Evolutionary conservation across 2,888 invertebrate species (phyloP).

Genomic region (Agonopterix alstromeriana): DNA sequence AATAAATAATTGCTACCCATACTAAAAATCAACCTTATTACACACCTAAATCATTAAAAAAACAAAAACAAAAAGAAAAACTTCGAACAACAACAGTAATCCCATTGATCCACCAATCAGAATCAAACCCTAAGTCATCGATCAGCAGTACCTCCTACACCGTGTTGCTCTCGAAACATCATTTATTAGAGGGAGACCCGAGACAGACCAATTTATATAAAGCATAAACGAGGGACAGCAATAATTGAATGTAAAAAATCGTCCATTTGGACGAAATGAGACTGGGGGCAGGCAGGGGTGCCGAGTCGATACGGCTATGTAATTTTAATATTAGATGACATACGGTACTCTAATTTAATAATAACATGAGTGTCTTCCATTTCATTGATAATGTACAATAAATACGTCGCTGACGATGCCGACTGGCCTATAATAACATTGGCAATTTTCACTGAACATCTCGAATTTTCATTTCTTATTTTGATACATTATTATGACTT

Average conservation of each 20-base stretch:
- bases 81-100: neutral
- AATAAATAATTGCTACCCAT: too few species aligned
- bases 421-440: too few species aligned
- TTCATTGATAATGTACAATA: too few species aligned
- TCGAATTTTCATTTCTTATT: too few species aligned
- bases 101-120: conserved; percentile 34
- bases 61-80: too few species aligned
- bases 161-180: conserved; percentile 45
- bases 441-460: too few species aligned
- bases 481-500: too few species aligned
- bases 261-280: conserved; percentile 42
- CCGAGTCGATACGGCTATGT: conserved; percentile 39
- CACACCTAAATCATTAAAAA: too few species aligned
- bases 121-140: conserved; percentile 34
- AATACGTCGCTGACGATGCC: too few species aligned
- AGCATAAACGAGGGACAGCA: conserved; percentile 55
- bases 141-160: conserved; percentile 60
- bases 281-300: conserved; percentile 20
- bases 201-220: conserved; percentile 69
- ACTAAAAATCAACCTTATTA: too few species aligned
- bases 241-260: conserved; percentile 74
- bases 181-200: conserved; percentile 67
- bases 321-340: conserved; percentile 63
- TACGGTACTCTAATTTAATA: conserved; percentile 29
- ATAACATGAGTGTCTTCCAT: neutral